Percentiles rank a stretch among this genome's conserved stretches.
Evolutionary conservation across 2,888 invertebrate species (phyloP).

Genomic region (Ellobium chinense): DNA sequence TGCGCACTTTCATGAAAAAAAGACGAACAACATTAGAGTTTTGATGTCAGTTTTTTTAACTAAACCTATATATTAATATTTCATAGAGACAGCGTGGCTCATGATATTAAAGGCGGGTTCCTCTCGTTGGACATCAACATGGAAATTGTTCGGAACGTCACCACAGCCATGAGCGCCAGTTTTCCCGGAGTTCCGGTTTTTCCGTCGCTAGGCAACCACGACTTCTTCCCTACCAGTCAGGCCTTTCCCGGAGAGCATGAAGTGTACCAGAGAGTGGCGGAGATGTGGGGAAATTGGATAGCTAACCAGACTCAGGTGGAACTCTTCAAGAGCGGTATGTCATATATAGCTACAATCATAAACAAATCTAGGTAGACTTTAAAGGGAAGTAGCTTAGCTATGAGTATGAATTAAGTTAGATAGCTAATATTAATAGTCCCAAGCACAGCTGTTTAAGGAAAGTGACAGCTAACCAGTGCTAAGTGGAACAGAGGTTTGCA

Average conservation of each 20-base stretch:
- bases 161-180: constrained; percentile 82
- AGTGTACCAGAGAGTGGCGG: constrained; percentile 84
- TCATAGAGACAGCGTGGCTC: constrained; percentile 90
- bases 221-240: constrained; percentile 82
- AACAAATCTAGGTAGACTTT: no score
- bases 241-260: constrained; percentile 79
- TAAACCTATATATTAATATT: no score
- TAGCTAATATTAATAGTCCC: no score
- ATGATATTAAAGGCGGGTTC: constrained; percentile 85
- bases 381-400: no score
- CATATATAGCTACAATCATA: no score
- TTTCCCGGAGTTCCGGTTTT: constrained; percentile 78
- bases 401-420: no score
- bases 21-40: no score
- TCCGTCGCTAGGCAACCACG: constrained; percentile 93
- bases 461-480: no score
- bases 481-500: no score
- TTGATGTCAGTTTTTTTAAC: no score
- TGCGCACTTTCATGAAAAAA: no score
- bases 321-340: constrained; percentile 49
- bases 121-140: constrained; percentile 86
- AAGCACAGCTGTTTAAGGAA: no score
- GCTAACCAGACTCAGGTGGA: constrained; percentile 34
- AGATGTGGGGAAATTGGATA: constrained; percentile 86
- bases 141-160: constrained; percentile 87